Percentiles rank a stretch among this genome's conserved stretches.
Conservation (phyloP, 2,113 vertebrate genomes). For the Urocitellus parryii region DNA sequence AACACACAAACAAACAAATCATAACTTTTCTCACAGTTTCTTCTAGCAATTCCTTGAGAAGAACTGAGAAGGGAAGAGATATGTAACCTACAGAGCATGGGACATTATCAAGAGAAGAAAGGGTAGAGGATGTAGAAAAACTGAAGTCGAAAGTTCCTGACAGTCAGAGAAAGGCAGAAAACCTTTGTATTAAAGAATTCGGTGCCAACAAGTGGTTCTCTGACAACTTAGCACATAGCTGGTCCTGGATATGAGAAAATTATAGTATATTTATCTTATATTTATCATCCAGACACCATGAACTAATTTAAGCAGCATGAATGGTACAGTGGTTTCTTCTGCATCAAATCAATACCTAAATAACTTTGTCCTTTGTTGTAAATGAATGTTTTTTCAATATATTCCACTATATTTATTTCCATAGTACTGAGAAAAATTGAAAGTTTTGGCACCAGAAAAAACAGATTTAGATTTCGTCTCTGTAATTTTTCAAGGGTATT, state of each 20-base stretch:
- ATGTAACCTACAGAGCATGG: background rate
- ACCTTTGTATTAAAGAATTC: background rate
- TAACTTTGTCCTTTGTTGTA: background rate
- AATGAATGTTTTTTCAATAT: slow-evolving; percentile 25
- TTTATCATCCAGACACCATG: background rate
- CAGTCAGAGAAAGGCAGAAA: background rate
- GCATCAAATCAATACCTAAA: slow-evolving; percentile 4
- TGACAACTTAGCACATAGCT: background rate
- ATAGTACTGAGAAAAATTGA: background rate
- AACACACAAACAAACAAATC: background rate
- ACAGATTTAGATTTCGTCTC: background rate
- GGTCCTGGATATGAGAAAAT: background rate
- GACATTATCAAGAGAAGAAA: background rate
- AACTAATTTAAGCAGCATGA: background rate
- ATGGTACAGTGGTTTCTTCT: background rate
- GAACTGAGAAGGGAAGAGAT: background rate
- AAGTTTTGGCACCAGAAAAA: slow-evolving; percentile 25
- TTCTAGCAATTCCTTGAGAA: background rate
- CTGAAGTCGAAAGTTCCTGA: background rate
- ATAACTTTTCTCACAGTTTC: background rate
- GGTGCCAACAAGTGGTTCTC: background rate
- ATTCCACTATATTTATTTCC: slow-evolving; percentile 21
- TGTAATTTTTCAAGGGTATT: slow-evolving; percentile 1
- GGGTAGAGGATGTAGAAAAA: background rate
- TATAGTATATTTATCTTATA: background rate